phyloP scores from a whole-genome alignment of 2,113 vertebrate species.

The Laticauda laticaudata region DNA sequence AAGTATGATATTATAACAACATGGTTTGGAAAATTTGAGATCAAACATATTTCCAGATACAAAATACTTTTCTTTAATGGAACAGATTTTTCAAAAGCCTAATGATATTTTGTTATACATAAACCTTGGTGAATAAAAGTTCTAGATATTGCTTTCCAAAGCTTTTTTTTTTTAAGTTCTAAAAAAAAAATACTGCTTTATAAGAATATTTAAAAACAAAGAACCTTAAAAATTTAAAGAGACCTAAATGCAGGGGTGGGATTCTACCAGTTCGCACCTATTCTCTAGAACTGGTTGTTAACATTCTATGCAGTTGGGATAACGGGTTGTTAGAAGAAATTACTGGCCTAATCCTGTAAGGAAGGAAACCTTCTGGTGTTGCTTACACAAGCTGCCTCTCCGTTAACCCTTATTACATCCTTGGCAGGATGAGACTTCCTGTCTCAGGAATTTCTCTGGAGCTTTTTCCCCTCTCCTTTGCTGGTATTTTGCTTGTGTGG shows the following conservation, averaged over 20 bases:
- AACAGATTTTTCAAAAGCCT: neutral
- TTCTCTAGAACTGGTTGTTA: too few relatives aligned
- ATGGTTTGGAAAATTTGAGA: neutral
- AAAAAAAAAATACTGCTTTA: neutral
- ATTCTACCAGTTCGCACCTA: too few relatives aligned
- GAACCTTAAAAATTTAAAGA: neutral
- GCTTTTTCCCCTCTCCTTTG: too few relatives aligned
- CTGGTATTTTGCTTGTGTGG: too few relatives aligned
- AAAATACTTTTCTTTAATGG: neutral
- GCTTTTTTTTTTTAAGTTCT: neutral
- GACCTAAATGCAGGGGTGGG: neutral
- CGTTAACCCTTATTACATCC: too few relatives aligned
- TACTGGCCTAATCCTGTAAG: too few relatives aligned
- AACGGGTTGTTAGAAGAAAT: too few relatives aligned
- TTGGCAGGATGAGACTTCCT: too few relatives aligned
- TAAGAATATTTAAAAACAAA: neutral
- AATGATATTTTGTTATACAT: neutral
- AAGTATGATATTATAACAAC: neutral
- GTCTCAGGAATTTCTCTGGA: too few relatives aligned
- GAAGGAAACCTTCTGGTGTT: too few relatives aligned
- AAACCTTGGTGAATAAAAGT: neutral
- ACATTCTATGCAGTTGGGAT: too few relatives aligned
- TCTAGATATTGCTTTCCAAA: neutral
- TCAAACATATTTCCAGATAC: neutral
- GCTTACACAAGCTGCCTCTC: too few relatives aligned